Evolutionary conservation across 2,888 invertebrate species (phyloP).

Genomic region (Ophion ventricosus): DNA sequence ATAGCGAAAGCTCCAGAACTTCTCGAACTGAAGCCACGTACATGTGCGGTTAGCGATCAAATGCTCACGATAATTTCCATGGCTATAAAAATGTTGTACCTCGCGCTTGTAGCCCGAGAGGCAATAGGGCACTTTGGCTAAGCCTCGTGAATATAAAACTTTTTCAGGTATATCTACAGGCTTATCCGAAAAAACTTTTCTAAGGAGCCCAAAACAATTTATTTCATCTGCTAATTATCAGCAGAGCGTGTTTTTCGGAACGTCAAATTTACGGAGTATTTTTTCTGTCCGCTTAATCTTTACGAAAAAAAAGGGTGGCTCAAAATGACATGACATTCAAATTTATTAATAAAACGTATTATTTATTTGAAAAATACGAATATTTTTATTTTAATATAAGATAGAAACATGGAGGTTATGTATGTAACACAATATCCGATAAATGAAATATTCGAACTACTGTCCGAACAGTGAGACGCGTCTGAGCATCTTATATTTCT

Average conservation of each 20-base stretch:
- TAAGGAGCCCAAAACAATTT: background rate
- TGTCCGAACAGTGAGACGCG: too few relatives aligned
- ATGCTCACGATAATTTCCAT: constrained; percentile 54
- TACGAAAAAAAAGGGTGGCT: too few relatives aligned
- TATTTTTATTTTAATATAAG: too few relatives aligned
- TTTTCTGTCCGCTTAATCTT: background rate
- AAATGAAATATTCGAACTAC: too few relatives aligned
- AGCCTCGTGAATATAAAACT: constrained; percentile 42
- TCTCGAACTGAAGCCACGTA: constrained; percentile 50
- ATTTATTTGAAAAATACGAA: too few relatives aligned
- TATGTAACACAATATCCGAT: too few relatives aligned
- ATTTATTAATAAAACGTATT: too few relatives aligned
- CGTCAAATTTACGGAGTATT: background rate
- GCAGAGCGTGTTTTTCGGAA: background rate
- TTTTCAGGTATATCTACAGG: constrained; percentile 20
- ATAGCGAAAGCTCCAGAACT: constrained; percentile 17
- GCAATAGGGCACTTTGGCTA: constrained; percentile 45
- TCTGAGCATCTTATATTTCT: background rate
- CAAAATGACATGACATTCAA: too few relatives aligned
- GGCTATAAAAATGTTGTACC: constrained; percentile 54
- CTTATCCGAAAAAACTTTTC: constrained; percentile 14
- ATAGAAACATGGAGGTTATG: too few relatives aligned
- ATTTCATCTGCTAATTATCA: background rate
- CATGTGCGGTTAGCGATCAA: constrained; percentile 35
- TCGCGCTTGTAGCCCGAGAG: constrained; percentile 26